phyloP scores from a whole-genome alignment of 1,140 invertebrate species.

The Adelges cooleyi region DNA sequence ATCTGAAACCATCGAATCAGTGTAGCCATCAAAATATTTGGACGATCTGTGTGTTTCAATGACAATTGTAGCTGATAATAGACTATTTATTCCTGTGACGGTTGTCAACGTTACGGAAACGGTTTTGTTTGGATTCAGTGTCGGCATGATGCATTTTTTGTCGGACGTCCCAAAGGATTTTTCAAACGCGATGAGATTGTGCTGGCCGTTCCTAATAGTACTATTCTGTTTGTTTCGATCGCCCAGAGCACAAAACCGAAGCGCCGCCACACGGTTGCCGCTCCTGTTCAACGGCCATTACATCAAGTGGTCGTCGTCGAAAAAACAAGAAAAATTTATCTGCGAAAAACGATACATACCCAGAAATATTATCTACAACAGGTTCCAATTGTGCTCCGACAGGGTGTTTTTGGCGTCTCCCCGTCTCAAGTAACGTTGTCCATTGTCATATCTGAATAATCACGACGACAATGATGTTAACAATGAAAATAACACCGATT shows the following conservation, averaged over 20 bases:
- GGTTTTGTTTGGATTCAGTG: neutral
- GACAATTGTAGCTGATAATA: too few species aligned
- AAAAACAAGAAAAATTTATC: neutral
- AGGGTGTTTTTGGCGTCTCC: neutral
- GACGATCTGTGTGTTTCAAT: too few species aligned
- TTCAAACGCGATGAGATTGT: neutral
- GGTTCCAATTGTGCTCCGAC: neutral
- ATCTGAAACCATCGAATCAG: too few species aligned
- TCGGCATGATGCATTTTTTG: neutral
- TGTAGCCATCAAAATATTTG: too few species aligned
- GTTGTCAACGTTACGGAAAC: neutral
- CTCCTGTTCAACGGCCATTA: neutral
- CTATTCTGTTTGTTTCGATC: neutral
- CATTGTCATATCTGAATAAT: neutral
- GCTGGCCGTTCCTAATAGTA: neutral
- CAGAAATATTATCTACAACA: neutral
- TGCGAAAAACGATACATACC: neutral
- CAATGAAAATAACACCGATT: too few species aligned
- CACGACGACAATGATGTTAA: neutral
- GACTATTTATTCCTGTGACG: too few species aligned
- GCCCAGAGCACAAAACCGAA: neutral
- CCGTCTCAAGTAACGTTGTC: neutral
- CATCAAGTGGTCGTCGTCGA: neutral
- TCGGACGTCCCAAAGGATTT: neutral
- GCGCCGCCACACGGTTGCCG: neutral